Base-by-base conservation (phyloP, 2,797 vertebrate species). In the Fistularia commersonii region DNA sequence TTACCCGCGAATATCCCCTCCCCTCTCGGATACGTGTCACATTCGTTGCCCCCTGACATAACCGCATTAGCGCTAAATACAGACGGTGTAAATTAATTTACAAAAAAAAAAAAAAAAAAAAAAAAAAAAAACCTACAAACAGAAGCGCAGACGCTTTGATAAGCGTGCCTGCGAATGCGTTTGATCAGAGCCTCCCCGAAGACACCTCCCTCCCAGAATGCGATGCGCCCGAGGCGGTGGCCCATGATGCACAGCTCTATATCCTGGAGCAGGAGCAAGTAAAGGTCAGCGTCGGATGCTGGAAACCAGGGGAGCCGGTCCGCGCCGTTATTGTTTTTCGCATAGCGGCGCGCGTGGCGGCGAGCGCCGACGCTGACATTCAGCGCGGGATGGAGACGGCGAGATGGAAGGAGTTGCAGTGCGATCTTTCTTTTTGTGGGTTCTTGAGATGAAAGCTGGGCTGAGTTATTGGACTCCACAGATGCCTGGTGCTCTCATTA, bases 221-320 rank as follows among this genome's bases (percentile, higher is more conserved):
- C 74, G 65, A 61, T 82, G 67, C 61, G 81, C 87, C 83, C 40
- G 55, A 85, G 86, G 87, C 82, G 66, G 79, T 72, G 82, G 76
- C 72, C 86, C 83, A 77, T 79, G 80, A 87, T 82, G 77, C 81
- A 72, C 76, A 54, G 77, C 77, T 85, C 72, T 57, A 80, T 80
- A 81, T 87, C 83, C 83, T 82, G 74, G 61, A 76, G 79, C 80
- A 64, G 74, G 66, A 76, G 73, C 76, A 56, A 77, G 76, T 74
- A 88, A 89, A 89, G 88, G 85, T 89, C 89, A 89, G 69, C 32
- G 23, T 56, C 64, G 79, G 78, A 77, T 85, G 79, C 82, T 76
- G 62, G 63, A 82, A 87, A 77, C 65, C 66, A 50, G 59, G 65
- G 76, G 60, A 73, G 61, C 35, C 51, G 66, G 80, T 79, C 61